Conservation (phyloP, 2,888 invertebrate species). For the Phyto melanocephala region DNA sequence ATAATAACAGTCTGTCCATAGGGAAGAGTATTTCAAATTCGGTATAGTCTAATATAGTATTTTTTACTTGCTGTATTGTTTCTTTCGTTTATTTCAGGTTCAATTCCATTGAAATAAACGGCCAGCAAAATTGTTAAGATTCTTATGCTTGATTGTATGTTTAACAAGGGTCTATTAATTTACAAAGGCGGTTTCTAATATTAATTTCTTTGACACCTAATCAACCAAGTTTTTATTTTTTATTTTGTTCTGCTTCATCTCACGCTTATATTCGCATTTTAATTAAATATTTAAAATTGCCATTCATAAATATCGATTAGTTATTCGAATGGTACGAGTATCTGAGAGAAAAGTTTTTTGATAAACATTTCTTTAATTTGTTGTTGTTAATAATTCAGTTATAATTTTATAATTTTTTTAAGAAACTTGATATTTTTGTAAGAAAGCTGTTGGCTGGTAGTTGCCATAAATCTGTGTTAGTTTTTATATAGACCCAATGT, state of each 20-base stretch:
- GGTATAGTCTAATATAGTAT: too few relatives aligned
- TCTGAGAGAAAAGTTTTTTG: too few relatives aligned
- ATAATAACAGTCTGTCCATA: too few relatives aligned
- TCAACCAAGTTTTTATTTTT: constrained; percentile 25
- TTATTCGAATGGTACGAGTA: not conserved
- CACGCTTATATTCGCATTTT: not conserved
- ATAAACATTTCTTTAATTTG: too few relatives aligned
- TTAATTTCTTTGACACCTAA: constrained; percentile 64
- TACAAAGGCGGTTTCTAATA: constrained; percentile 49
- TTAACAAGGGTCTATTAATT: constrained; percentile 50
- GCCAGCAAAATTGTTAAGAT: not conserved
- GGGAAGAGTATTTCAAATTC: too few relatives aligned
- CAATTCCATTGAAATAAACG: not conserved
- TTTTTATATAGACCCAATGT: not conserved
- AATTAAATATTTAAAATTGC: not conserved
- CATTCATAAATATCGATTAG: not conserved
- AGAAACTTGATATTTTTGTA: constrained; percentile 38
- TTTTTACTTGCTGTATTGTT: too few relatives aligned
- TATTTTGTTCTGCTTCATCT: not conserved
- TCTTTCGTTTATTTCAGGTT: not conserved
- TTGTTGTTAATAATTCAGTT: too few relatives aligned
- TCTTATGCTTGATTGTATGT: not conserved
- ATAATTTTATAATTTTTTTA: too few relatives aligned
- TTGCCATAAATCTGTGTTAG: constrained; percentile 7
- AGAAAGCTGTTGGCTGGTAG: not conserved